Conservation (phyloP, 2,797 vertebrate species). For the Oreortyx pictus region DNA sequence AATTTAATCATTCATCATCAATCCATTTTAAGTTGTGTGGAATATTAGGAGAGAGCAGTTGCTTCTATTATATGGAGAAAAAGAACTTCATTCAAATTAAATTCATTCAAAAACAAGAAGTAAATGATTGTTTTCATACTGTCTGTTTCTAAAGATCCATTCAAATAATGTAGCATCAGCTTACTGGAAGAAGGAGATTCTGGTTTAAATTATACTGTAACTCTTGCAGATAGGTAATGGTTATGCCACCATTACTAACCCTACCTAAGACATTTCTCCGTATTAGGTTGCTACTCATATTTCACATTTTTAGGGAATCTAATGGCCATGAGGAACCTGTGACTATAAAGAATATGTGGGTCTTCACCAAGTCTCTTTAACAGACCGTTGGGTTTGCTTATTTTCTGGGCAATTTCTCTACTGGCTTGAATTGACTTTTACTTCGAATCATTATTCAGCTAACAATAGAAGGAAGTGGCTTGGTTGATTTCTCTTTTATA, state of each 20-base stretch:
- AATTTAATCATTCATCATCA: conserved; percentile 22
- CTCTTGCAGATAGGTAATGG: neutral
- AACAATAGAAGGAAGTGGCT: neutral
- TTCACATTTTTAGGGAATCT: neutral
- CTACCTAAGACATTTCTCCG: neutral
- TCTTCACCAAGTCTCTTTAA: neutral
- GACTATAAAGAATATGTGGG: neutral
- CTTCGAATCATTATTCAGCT: neutral
- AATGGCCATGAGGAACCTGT: neutral
- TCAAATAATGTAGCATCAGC: neutral
- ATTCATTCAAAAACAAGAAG: neutral
- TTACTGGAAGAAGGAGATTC: neutral
- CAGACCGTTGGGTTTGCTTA: accelerated
- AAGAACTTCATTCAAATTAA: neutral
- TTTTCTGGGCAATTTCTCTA: neutral
- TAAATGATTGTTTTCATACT: neutral
- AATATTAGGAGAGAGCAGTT: neutral
- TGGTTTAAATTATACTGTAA: neutral
- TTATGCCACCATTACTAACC: neutral
- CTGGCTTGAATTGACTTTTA: neutral
- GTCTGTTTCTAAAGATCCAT: neutral
- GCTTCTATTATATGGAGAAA: neutral
- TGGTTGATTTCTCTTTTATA: neutral
- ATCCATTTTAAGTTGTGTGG: neutral
- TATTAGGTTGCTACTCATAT: neutral